Evolutionary conservation across 2,113 vertebrate genomes (phyloP).

Genomic region (Myxocyprinus asiaticus): DNA sequence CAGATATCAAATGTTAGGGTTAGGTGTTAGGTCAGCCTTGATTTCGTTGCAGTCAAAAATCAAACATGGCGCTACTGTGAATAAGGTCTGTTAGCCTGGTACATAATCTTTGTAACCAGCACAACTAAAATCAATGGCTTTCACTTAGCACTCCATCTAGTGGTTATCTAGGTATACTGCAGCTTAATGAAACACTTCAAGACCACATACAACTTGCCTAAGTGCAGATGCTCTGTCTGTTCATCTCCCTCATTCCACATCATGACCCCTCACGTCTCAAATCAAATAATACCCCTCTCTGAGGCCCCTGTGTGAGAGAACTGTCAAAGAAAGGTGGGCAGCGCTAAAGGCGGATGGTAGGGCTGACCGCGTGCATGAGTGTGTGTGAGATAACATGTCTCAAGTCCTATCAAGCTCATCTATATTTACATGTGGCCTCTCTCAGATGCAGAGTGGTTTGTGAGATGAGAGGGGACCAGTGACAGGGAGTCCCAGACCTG

Average conservation of each 20-base stretch:
- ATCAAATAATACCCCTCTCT: background rate
- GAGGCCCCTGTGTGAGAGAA: background rate
- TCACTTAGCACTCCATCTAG: slow-evolving; percentile 68
- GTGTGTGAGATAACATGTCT: slow-evolving; percentile 48
- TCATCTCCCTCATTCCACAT: background rate
- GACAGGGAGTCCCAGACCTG: background rate
- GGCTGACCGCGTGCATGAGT: slow-evolving; percentile 2
- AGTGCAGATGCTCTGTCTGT: background rate
- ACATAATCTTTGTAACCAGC: too few relatives aligned
- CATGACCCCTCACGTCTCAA: background rate
- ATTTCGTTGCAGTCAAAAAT: too few relatives aligned
- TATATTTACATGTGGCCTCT: slow-evolving; percentile 70
- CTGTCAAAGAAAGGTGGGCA: slow-evolving; percentile 15
- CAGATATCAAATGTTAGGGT: too few relatives aligned
- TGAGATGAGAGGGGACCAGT: slow-evolving; percentile 53
- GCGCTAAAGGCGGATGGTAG: slow-evolving; percentile 4
- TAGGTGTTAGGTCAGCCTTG: too few relatives aligned
- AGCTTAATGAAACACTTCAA: slow-evolving; percentile 27
- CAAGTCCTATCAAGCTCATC: slow-evolving; percentile 68
- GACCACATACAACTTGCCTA: background rate
- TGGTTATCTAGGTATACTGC: slow-evolving; percentile 64
- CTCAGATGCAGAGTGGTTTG: slow-evolving; percentile 67
- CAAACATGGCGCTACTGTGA: too few relatives aligned
- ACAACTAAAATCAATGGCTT: background rate
- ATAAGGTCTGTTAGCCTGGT: too few relatives aligned